phyloP scores from a whole-genome alignment of 2,113 vertebrate genomes.

The Planiliza haematocheilus region DNA sequence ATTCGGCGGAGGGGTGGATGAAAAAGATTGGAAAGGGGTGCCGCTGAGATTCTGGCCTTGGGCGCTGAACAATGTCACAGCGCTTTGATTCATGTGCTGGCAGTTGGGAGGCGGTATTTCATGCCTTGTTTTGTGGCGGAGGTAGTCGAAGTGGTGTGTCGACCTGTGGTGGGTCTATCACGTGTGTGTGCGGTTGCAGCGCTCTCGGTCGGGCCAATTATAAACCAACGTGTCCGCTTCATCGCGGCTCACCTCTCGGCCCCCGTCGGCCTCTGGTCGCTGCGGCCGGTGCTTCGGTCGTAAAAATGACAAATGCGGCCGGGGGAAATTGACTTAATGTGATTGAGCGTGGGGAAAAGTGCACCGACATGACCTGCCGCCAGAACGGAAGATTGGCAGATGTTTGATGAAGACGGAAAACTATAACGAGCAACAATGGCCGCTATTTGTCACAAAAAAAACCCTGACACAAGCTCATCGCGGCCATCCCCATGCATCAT shows the following conservation, averaged over 20 bases:
- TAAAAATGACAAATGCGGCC: conserved; percentile 29
- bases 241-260: conserved; percentile 24
- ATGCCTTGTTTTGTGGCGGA: conserved; percentile 57
- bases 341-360: conserved; percentile 18
- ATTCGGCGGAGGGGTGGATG: conserved; percentile 40
- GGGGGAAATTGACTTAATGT: conserved; percentile 20
- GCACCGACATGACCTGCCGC: neutral
- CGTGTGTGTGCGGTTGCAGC: neutral
- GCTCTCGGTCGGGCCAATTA: conserved; percentile 20
- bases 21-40: conserved; percentile 59
- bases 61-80: conserved; percentile 58
- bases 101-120: conserved; percentile 51
- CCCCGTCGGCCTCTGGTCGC: conserved; percentile 22
- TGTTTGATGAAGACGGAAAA: conserved; percentile 27
- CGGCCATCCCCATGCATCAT: conserved; percentile 19
- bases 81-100: conserved; percentile 64
- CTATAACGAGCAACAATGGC: too few species aligned
- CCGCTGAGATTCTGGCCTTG: conserved; percentile 53
- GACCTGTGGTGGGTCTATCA: conserved; percentile 32
- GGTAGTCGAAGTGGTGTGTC: conserved; percentile 28
- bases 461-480: too few species aligned
- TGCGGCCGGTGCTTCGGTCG: conserved; percentile 35
- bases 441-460: too few species aligned
- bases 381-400: too few species aligned
- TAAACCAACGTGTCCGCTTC: conserved; percentile 27